phyloP scores from a whole-genome alignment of 2,888 invertebrate species.

The Napeogenes inachia region DNA sequence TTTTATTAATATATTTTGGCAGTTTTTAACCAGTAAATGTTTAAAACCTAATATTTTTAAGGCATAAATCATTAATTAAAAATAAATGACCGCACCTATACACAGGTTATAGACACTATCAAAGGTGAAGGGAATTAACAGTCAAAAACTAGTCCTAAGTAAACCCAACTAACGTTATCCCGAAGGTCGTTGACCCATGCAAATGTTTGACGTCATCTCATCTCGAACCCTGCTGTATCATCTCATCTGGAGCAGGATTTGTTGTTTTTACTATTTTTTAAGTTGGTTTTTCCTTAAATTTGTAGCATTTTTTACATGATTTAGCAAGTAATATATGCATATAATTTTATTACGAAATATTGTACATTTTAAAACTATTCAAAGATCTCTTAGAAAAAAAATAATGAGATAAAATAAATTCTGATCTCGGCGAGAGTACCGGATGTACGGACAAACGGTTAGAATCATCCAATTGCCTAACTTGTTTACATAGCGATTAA shows the following conservation, averaged over 20 bases:
- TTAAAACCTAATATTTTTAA: too few species aligned
- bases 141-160: conserved; percentile 6
- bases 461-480: conserved; percentile 7
- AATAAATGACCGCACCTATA: background rate
- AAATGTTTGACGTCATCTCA: conserved; percentile 2
- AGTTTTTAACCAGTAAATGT: too few species aligned
- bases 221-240: background rate
- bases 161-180: conserved; percentile 1
- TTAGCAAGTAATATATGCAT: too few species aligned
- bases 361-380: too few species aligned
- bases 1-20: too few species aligned
- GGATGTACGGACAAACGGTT: conserved; percentile 11
- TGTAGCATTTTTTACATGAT: too few species aligned
- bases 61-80: too few species aligned
- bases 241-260: too few species aligned
- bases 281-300: too few species aligned
- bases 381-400: background rate
- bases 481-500: background rate
- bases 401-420: background rate
- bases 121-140: background rate
- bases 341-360: too few species aligned
- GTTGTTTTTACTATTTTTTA: too few species aligned
- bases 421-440: conserved; percentile 12
- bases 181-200: background rate
- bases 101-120: background rate